Conservation (phyloP, 2,888 invertebrate species). For the Glaucopsyche alexis region DNA sequence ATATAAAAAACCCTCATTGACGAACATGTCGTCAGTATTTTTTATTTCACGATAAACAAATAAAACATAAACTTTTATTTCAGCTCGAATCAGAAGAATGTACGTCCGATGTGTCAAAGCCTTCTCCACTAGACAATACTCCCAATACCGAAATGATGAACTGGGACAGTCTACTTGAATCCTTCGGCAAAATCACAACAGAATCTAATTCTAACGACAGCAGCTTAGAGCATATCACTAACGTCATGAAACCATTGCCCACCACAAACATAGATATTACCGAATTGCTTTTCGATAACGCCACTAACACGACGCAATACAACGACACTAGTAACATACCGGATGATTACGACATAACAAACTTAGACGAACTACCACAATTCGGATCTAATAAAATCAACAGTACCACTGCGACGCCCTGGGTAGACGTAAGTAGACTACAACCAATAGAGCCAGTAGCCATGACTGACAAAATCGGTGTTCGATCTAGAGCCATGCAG, state of each 20-base stretch:
- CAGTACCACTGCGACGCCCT: constrained; percentile 47
- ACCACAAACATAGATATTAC: constrained; percentile 63
- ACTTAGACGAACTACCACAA: constrained; percentile 54
- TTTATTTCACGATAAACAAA: neutral
- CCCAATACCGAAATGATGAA: constrained; percentile 59
- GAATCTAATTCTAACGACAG: constrained; percentile 66
- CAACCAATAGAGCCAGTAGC: constrained; percentile 47
- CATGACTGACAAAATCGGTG: constrained; percentile 50
- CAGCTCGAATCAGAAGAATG: constrained; percentile 1
- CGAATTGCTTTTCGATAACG: constrained; percentile 63
- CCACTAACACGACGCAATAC: constrained; percentile 46
- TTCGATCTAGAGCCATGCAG: constrained; percentile 81
- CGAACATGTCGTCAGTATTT: too few species aligned
- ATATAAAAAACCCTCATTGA: too few species aligned
- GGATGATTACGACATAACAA: constrained; percentile 63
- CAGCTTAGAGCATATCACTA: constrained; percentile 62
- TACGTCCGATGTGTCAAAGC: constrained; percentile 35
- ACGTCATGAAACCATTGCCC: constrained; percentile 47
- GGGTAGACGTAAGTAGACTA: constrained; percentile 56
- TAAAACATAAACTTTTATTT: neutral
- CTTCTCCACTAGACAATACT: constrained; percentile 43
- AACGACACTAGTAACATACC: constrained; percentile 49
- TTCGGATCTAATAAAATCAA: constrained; percentile 56
- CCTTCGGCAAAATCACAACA: constrained; percentile 69
- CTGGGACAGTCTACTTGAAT: constrained; percentile 72